Conservation (phyloP, 2,113 vertebrate genomes). For the Psephotus haematonotus region DNA sequence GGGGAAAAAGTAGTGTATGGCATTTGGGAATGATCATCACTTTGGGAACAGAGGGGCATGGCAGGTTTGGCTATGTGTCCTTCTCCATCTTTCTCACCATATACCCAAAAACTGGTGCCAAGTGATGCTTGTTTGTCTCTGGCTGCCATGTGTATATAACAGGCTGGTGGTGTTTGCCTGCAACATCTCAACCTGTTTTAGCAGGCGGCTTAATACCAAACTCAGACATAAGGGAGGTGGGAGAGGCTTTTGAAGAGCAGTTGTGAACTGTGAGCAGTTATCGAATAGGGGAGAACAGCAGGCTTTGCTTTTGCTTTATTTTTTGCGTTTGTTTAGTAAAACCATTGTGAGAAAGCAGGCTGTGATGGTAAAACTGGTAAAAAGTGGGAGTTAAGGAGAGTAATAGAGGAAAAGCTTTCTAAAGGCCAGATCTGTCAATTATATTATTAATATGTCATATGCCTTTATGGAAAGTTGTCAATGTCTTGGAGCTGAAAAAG, state of each 20-base stretch:
- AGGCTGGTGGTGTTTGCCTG: not conserved
- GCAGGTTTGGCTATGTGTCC: not conserved
- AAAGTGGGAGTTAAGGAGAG: not conserved
- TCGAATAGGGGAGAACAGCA: not conserved
- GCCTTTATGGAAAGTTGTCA: not conserved
- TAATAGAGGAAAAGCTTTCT: not conserved
- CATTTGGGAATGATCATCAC: not conserved
- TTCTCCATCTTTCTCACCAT: not conserved
- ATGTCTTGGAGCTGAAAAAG: not conserved
- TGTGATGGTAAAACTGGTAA: not conserved
- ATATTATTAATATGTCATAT: not conserved
- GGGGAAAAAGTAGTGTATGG: not conserved
- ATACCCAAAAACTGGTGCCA: not conserved
- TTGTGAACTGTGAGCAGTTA: not conserved
- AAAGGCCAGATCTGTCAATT: constrained; percentile 24
- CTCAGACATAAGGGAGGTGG: constrained; percentile 31
- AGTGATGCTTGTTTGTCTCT: not conserved
- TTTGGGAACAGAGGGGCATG: not conserved
- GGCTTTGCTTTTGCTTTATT: not conserved
- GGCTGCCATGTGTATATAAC: not conserved
- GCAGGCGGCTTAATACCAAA: not conserved
- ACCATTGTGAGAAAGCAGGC: not conserved
- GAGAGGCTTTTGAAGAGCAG: constrained; percentile 29
- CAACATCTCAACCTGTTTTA: not conserved
- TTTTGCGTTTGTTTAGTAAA: not conserved